Conservation (phyloP, 1,140 invertebrate species). For the Drosophila ambigua region DNA sequence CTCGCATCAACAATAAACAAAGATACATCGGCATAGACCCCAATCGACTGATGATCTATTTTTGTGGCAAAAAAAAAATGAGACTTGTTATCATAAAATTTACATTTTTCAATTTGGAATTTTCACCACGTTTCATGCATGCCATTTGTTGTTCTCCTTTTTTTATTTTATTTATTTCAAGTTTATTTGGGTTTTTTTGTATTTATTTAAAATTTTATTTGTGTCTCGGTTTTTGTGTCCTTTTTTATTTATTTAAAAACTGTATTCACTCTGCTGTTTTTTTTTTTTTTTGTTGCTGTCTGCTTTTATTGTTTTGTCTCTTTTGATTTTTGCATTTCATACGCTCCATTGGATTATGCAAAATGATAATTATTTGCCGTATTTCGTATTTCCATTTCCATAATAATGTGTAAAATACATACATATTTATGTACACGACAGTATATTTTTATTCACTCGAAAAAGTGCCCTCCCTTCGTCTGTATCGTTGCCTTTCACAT, state of each 20-base stretch:
- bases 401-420: conserved; percentile 70
- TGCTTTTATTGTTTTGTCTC: conserved; percentile 44
- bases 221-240: background rate
- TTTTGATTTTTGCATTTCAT: conserved; percentile 21
- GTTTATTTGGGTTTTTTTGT: conserved; percentile 41
- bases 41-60: conserved; percentile 29
- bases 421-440: conserved; percentile 11
- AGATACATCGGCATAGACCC: conserved; percentile 1
- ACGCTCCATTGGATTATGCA: conserved; percentile 60
- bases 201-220: conserved; percentile 1
- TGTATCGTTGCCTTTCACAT: conserved; percentile 10
- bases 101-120: conserved; percentile 66
- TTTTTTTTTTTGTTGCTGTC: conserved; percentile 17
- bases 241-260: conserved; percentile 52
- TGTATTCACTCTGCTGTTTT: conserved; percentile 11
- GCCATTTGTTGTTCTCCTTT: conserved; percentile 26
- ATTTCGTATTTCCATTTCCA: conserved; percentile 52
- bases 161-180: conserved; percentile 22
- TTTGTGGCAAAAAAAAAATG: conserved; percentile 1
- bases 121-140: conserved; percentile 49
- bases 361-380: conserved; percentile 71
- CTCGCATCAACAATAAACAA: conserved; percentile 1
- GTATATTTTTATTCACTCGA: background rate
- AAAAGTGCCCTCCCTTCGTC: conserved; percentile 17
- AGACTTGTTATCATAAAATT: conserved; percentile 55